Conservation (phyloP, 2,888 invertebrate genomes). For the Ochlodes sylvanus region DNA sequence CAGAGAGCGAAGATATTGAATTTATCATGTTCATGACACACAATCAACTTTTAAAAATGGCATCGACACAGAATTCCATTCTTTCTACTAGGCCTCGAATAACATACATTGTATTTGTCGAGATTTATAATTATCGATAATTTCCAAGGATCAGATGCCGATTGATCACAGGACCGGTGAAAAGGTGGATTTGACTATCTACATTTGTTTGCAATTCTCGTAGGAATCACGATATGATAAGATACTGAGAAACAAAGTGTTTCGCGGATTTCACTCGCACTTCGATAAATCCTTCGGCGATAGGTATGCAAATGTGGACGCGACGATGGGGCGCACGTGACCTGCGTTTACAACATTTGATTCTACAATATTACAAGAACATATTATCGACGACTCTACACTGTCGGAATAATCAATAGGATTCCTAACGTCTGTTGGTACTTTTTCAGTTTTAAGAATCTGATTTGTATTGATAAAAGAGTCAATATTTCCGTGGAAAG, state of each 20-base stretch:
- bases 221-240: slow-evolving; percentile 12
- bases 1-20: neutral
- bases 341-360: slow-evolving; percentile 21
- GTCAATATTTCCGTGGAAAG: too few species aligned
- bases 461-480: neutral
- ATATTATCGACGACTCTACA: slow-evolving; percentile 12
- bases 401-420: slow-evolving; percentile 12
- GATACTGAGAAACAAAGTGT: slow-evolving; percentile 26
- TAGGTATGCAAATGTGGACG: slow-evolving; percentile 28
- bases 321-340: slow-evolving; percentile 29
- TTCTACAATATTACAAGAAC: slow-evolving; percentile 12
- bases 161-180: neutral
- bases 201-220: slow-evolving; percentile 35
- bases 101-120: too few species aligned
- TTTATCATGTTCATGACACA: neutral
- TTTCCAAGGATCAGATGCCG: neutral
- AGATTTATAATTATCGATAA: too few species aligned
- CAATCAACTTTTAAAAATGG: slow-evolving; percentile 13
- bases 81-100: slow-evolving; percentile 2
- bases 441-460: neutral
- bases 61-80: slow-evolving; percentile 24
- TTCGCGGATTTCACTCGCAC: slow-evolving; percentile 25
- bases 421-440: slow-evolving; percentile 1
- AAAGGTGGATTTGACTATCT: neutral
- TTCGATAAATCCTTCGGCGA: slow-evolving; percentile 35